Conservation (phyloP, 2,888 invertebrate genomes). For the Hyposoter didymator region DNA sequence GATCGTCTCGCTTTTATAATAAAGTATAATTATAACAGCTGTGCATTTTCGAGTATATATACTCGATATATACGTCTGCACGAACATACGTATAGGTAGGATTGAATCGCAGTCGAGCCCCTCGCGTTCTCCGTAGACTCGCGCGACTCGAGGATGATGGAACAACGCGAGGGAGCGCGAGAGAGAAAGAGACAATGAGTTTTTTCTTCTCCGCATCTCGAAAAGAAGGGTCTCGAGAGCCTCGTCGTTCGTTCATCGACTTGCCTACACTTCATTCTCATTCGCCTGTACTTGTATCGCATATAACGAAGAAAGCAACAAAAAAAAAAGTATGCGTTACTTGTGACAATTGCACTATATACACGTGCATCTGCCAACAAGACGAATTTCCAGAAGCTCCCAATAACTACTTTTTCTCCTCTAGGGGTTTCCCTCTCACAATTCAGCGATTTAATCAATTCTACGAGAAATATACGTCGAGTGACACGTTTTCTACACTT, state of each 20-base stretch:
- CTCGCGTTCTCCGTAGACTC: slow-evolving; percentile 44
- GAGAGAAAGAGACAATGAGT: slow-evolving; percentile 17
- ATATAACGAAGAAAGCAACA: not conserved
- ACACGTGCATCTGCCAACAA: slow-evolving; percentile 28
- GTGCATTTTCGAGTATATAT: slow-evolving; percentile 56
- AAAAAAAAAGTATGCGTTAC: slow-evolving; percentile 40
- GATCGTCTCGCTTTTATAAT: slow-evolving; percentile 33
- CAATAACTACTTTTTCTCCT: slow-evolving; percentile 45
- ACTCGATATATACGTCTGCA: not conserved
- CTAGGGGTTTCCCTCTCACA: not conserved
- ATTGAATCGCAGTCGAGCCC: slow-evolving; percentile 62
- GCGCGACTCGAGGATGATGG: slow-evolving; percentile 55
- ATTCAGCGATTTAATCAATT: slow-evolving; percentile 42
- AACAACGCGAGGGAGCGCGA: slow-evolving; percentile 16
- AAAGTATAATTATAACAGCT: slow-evolving; percentile 42
- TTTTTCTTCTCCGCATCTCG: slow-evolving; percentile 16
- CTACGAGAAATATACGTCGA: not conserved
- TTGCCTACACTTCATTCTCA: slow-evolving; percentile 31
- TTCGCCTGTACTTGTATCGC: slow-evolving; percentile 11
- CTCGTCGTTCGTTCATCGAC: slow-evolving; percentile 68
- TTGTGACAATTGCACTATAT: not conserved
- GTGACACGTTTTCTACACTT: slow-evolving; percentile 30
- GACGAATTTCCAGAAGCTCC: slow-evolving; percentile 45
- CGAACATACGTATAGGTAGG: slow-evolving; percentile 35
- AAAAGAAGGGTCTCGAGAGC: slow-evolving; percentile 63